These are phyloP conservation scores for Halotydeus destructor DNA, from an alignment of 1,140 invertebrate species.

Conservation along the genomic window DNA sequence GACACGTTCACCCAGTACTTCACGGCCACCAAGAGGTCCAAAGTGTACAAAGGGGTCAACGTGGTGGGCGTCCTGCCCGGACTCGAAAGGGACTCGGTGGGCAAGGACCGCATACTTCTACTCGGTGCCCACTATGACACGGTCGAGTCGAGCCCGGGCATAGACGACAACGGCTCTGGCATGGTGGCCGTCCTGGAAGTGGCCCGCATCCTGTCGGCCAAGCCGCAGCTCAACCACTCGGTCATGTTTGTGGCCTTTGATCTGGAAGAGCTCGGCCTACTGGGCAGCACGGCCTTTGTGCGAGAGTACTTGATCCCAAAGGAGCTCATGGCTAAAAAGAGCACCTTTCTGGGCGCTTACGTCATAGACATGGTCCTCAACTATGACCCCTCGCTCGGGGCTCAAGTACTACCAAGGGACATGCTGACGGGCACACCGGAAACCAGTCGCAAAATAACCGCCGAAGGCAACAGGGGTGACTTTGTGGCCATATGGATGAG, in stretches of 20 bases:
- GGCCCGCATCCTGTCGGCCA: slow-evolving; percentile 22
- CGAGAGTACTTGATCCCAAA: slow-evolving; percentile 23
- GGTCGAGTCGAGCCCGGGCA: slow-evolving; percentile 17
- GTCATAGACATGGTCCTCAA: slow-evolving; percentile 28
- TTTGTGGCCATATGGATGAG: slow-evolving; percentile 24
- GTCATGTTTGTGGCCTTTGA: slow-evolving; percentile 29
- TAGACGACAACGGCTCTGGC: slow-evolving; percentile 29
- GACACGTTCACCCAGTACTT: slow-evolving; percentile 1
- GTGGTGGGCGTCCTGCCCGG: slow-evolving; percentile 2
- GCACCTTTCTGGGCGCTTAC: slow-evolving; percentile 23
- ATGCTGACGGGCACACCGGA: slow-evolving; percentile 1
- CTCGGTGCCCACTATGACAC: slow-evolving; percentile 29
- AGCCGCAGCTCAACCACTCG: slow-evolving; percentile 22
- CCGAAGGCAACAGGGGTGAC: slow-evolving; percentile 19
- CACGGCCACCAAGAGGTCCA: no score
- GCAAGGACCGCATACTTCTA: slow-evolving; percentile 15
- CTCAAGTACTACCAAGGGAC: slow-evolving; percentile 12
- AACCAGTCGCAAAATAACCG: not conserved
- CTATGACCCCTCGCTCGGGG: slow-evolving; percentile 19
- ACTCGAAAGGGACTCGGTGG: not conserved
- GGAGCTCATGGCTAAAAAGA: slow-evolving; percentile 10
- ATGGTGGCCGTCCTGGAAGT: slow-evolving; percentile 25
- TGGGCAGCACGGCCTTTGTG: slow-evolving; percentile 26
- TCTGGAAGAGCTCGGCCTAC: slow-evolving; percentile 24
- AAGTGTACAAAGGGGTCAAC: slow-evolving; percentile 3